A percentile compares a stretch with the other conserved stretches of the same genome.
Evolutionary conservation across 2,888 invertebrate genomes (phyloP).

Genomic region (Anaspis maculata): DNA sequence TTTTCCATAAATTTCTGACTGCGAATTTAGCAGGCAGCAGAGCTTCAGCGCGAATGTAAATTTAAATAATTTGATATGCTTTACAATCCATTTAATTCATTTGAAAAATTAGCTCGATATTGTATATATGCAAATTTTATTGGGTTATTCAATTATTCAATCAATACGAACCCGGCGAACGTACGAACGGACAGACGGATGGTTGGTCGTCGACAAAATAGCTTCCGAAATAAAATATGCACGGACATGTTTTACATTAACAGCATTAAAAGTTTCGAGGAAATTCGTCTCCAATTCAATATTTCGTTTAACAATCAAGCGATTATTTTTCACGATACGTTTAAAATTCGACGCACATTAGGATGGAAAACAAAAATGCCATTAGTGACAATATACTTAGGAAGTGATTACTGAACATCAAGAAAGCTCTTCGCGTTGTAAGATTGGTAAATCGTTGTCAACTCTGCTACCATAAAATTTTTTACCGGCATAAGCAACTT

Average conservation of each 20-base stretch:
- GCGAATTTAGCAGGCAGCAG: no score
- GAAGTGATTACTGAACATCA: no score
- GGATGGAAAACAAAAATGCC: no score
- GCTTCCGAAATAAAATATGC: conserved; percentile 14
- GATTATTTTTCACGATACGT: no score
- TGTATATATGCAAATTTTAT: conserved; percentile 18
- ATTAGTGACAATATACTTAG: no score
- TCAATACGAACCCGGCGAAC: conserved; percentile 12
- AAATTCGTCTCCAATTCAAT: neutral
- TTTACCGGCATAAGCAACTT: no score
- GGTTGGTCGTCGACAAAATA: no score
- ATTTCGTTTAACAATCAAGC: neutral
- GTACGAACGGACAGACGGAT: no score
- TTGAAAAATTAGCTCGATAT: conserved; percentile 18
- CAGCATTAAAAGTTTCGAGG: conserved; percentile 13
- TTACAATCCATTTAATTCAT: conserved; percentile 19
- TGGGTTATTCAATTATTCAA: conserved; percentile 16
- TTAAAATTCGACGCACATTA: no score
- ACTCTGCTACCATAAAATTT: no score
- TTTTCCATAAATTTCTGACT: neutral
- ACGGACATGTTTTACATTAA: conserved; percentile 15
- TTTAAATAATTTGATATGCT: conserved; percentile 19
- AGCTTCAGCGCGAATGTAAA: conserved; percentile 6
- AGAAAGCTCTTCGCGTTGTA: no score
- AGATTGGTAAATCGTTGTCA: no score